Evolutionary conservation across 2,888 invertebrate genomes (phyloP).

Genomic region (Noctua fimbriata): DNA sequence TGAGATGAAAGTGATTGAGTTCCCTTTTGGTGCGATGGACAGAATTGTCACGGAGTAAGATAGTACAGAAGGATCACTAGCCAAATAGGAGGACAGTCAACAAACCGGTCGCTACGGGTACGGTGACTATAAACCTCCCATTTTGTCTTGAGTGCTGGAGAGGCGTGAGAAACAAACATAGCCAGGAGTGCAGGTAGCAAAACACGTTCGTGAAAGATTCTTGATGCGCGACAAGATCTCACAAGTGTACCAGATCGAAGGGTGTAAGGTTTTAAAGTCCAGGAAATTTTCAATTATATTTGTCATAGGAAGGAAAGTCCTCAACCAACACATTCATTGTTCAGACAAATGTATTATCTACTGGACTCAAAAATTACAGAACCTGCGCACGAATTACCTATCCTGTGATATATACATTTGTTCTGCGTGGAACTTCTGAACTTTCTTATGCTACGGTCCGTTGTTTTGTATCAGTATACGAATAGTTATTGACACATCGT

Average conservation of each 20-base stretch:
- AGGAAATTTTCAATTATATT: background rate
- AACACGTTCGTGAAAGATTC: background rate
- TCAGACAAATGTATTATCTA: background rate
- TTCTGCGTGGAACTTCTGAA: conserved; percentile 23
- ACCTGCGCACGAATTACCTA: background rate
- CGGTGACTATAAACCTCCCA: background rate
- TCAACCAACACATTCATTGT: background rate
- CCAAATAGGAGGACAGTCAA: background rate
- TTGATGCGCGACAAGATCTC: background rate
- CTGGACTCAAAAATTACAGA: too few species aligned
- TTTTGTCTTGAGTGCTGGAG: background rate
- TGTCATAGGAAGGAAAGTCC: background rate
- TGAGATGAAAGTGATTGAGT: conserved; percentile 88
- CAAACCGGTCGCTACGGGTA: background rate
- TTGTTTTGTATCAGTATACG: conserved; percentile 48
- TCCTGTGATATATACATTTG: background rate
- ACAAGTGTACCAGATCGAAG: background rate
- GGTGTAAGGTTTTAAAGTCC: background rate
- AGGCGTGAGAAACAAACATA: background rate
- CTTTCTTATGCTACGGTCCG: conserved; percentile 35
- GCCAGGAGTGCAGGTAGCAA: background rate
- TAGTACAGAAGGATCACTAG: conserved; percentile 35
- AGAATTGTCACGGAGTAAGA: conserved; percentile 46
- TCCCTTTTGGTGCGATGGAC: conserved; percentile 79
- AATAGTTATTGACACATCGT: conserved; percentile 76